Percentiles rank a stretch among this genome's conserved stretches.
Evolutionary conservation across 2,113 vertebrate genomes (phyloP).

Genomic region (Neolamprologus cancellatus): DNA sequence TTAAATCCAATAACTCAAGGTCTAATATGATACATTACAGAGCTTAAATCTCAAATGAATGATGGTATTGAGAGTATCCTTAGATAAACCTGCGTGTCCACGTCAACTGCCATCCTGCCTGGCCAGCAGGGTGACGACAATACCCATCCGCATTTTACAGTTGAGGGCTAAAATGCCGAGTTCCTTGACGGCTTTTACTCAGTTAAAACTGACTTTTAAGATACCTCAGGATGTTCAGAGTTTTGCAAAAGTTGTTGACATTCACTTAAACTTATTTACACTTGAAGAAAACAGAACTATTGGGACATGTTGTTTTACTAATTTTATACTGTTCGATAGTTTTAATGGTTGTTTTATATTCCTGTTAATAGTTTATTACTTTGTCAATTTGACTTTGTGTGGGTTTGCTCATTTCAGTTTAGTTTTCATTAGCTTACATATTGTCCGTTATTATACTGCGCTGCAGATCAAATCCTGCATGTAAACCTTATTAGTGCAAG

Average conservation of each 20-base stretch:
- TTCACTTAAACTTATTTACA: background rate
- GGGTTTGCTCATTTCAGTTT: background rate
- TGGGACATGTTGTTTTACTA: background rate
- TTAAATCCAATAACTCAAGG: background rate
- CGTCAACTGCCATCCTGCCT: background rate
- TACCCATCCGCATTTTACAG: background rate
- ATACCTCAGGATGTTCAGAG: background rate
- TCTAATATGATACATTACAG: background rate
- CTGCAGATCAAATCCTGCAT: background rate
- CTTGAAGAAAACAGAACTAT: background rate
- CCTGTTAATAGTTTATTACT: background rate
- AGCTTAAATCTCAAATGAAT: background rate
- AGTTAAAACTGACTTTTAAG: background rate
- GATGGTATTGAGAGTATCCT: background rate
- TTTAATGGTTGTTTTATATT: background rate
- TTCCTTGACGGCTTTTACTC: background rate
- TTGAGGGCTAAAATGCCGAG: background rate
- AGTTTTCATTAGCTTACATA: background rate
- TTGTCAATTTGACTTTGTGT: background rate
- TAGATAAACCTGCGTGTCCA: background rate
- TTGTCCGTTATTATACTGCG: background rate
- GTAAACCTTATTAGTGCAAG: background rate
- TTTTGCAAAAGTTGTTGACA: background rate
- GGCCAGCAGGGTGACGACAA: background rate
- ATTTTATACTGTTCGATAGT: background rate